Conservation (phyloP, 2,797 vertebrate species). For the Gadopsis bispinosus region DNA sequence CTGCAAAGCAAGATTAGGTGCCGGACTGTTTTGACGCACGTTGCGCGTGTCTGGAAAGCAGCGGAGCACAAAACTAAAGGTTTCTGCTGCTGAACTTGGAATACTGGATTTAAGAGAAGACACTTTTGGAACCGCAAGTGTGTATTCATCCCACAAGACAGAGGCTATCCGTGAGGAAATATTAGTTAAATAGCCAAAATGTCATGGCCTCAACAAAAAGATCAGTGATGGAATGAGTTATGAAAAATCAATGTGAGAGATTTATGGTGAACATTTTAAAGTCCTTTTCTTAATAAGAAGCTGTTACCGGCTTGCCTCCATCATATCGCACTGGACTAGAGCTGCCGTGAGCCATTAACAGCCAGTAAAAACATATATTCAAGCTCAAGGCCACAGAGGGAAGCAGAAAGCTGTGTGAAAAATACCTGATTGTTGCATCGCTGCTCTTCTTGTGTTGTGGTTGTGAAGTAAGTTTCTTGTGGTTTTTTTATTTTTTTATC, state of each 20-base stretch:
- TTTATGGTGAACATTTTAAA: slow-evolving; percentile 8
- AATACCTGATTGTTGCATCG: slow-evolving; percentile 17
- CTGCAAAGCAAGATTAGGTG: slow-evolving; percentile 28
- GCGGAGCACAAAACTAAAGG: slow-evolving; percentile 19
- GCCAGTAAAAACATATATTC: slow-evolving; percentile 26
- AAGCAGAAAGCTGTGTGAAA: slow-evolving; percentile 8
- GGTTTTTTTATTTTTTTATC: no score
- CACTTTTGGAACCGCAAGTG: slow-evolving; percentile 3
- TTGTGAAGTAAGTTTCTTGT: background rate
- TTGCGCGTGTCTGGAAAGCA: slow-evolving; percentile 25
- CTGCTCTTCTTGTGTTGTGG: slow-evolving; percentile 4
- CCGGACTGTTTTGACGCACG: slow-evolving; percentile 22
- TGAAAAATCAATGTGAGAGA: slow-evolving; percentile 10
- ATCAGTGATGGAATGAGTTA: background rate
- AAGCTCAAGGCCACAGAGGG: slow-evolving; percentile 34
- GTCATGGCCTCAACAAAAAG: slow-evolving; percentile 4
- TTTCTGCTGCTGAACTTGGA: slow-evolving; percentile 28
- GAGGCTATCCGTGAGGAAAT: background rate
- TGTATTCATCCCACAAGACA: slow-evolving; percentile 15
- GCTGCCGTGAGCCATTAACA: slow-evolving; percentile 40
- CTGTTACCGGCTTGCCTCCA: slow-evolving; percentile 26
- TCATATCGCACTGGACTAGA: slow-evolving; percentile 25
- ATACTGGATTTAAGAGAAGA: slow-evolving; percentile 6
- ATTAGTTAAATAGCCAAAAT: slow-evolving; percentile 1
- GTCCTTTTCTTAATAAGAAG: slow-evolving; percentile 23